phyloP scores from a whole-genome alignment of 1,140 invertebrate species.

The Drosophila nigromelanica region DNA sequence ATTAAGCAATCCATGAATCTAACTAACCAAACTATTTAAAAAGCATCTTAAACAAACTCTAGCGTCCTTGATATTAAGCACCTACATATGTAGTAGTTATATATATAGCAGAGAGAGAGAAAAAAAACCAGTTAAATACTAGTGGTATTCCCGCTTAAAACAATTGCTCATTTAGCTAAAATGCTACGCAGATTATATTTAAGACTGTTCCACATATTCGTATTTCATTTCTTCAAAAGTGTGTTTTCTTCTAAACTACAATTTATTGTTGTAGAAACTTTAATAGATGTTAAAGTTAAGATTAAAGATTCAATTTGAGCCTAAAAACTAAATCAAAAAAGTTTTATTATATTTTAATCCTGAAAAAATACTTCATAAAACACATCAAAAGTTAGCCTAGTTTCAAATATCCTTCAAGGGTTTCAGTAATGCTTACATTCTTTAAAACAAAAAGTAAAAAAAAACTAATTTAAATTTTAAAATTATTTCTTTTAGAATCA shows the following conservation, averaged over 20 bases:
- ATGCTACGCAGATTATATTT: neutral
- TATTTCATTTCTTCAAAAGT: neutral
- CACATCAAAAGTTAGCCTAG: too few species aligned
- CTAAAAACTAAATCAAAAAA: too few species aligned
- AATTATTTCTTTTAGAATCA: too few species aligned
- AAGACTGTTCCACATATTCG: constrained; percentile 11
- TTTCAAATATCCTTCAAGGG: too few species aligned
- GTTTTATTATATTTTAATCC: too few species aligned
- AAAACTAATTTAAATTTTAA: neutral
- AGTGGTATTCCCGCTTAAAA: constrained; percentile 11
- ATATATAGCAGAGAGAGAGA: neutral
- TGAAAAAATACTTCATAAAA: too few species aligned
- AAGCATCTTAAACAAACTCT: neutral
- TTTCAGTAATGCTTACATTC: too few species aligned
- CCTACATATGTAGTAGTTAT: neutral
- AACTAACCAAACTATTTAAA: constrained; percentile 1
- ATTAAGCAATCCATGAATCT: neutral
- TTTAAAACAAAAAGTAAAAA: neutral
- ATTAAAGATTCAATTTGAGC: too few species aligned
- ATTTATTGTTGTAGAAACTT: too few species aligned
- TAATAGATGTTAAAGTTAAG: too few species aligned
- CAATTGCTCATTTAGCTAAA: neutral
- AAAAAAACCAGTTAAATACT: neutral
- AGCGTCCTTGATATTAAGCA: constrained; percentile 3
- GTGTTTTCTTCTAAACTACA: too few species aligned